Percentiles rank a stretch among this genome's conserved stretches.
Evolutionary conservation across 2,888 invertebrate species (phyloP).

Genomic region (Drosophila lutescens): DNA sequence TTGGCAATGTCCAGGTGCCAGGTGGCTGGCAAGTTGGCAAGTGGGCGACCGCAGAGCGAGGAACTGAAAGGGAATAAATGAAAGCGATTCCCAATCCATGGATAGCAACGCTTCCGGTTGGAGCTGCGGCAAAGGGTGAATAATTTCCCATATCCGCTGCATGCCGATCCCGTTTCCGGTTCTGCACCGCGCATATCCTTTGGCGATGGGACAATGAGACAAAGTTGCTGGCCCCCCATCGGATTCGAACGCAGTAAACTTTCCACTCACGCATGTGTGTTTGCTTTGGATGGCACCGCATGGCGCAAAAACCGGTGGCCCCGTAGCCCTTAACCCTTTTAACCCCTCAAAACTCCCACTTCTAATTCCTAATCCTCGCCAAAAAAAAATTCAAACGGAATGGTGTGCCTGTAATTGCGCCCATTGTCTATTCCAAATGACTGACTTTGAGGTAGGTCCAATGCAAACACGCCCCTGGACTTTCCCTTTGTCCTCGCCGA

Average conservation of each 20-base stretch:
- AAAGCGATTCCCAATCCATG: slow-evolving; percentile 30
- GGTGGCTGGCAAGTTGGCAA: slow-evolving; percentile 29
- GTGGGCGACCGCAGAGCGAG: slow-evolving; percentile 43
- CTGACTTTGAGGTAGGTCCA: slow-evolving; percentile 73
- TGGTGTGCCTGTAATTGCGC: slow-evolving; percentile 64
- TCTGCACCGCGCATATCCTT: slow-evolving; percentile 31
- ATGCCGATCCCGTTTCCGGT: slow-evolving; percentile 69
- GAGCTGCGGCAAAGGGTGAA: slow-evolving; percentile 68
- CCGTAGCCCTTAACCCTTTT: slow-evolving; percentile 11
- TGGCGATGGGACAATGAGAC: slow-evolving; percentile 30
- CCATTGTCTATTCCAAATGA: slow-evolving; percentile 70
- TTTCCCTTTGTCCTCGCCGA: slow-evolving; percentile 2
- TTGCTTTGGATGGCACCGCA: slow-evolving; percentile 31
- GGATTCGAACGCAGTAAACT: slow-evolving; percentile 23
- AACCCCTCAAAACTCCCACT: neutral
- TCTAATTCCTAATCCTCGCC: neutral
- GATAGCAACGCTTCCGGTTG: slow-evolving; percentile 44
- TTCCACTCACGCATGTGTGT: slow-evolving; percentile 15
- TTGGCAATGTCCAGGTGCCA: slow-evolving; percentile 38
- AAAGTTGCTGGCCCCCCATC: slow-evolving; percentile 7
- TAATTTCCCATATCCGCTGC: slow-evolving; percentile 80
- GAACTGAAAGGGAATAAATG: slow-evolving; percentile 30
- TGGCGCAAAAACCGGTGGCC: slow-evolving; percentile 6
- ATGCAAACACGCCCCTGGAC: slow-evolving; percentile 31
- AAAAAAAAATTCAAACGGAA: slow-evolving; percentile 29